phyloP scores from a whole-genome alignment of 1,140 invertebrate genomes.

The Drosophila takahashii region DNA sequence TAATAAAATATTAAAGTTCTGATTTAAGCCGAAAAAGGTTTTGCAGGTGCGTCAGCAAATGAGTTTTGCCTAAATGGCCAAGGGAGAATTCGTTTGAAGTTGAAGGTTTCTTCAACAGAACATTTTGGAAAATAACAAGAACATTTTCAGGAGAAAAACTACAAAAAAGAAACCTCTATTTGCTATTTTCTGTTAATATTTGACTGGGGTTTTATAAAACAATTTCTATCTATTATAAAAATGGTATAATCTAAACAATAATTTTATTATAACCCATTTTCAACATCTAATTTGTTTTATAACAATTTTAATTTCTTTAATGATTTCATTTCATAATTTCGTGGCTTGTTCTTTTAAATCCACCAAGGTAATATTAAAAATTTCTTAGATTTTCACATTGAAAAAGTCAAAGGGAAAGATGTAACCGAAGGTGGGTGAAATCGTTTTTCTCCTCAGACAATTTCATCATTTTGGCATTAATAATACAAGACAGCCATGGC shows the following conservation, averaged over 20 bases:
- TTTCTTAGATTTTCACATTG: background rate
- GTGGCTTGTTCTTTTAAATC: too few species aligned
- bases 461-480: conserved; percentile 72
- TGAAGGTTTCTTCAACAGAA: background rate
- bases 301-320: too few species aligned
- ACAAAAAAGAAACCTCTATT: too few species aligned
- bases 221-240: too few species aligned
- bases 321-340: too few species aligned
- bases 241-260: too few species aligned
- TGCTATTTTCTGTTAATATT: too few species aligned
- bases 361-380: background rate
- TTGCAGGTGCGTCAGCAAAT: conserved; percentile 30
- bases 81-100: conserved; percentile 10
- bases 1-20: conserved; percentile 71
- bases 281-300: too few species aligned
- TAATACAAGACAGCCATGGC: conserved; percentile 50
- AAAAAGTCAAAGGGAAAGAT: background rate
- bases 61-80: conserved; percentile 42
- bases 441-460: conserved; percentile 8
- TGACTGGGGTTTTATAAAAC: too few species aligned
- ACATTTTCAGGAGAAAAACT: too few species aligned
- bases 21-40: conserved; percentile 57
- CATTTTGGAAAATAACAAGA: background rate
- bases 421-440: background rate
- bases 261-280: too few species aligned